Percentiles rank a stretch among this genome's conserved stretches.
Evolutionary conservation across 2,797 vertebrate species (phyloP).

Genomic region (Crocodylus rhombifer): DNA sequence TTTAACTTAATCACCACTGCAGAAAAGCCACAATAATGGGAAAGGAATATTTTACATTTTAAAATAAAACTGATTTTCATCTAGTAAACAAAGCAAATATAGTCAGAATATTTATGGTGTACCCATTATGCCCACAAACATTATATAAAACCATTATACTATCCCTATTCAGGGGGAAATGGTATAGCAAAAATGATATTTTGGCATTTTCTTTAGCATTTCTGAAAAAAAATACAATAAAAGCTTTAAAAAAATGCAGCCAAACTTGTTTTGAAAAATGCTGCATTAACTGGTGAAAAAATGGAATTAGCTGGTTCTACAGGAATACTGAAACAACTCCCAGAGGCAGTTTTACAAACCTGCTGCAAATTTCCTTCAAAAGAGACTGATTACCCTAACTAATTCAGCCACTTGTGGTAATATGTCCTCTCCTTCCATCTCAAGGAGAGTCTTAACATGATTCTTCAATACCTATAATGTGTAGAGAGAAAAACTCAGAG

Average conservation of each 20-base stretch:
- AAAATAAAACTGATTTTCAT: not conserved
- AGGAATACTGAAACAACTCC: conserved; percentile 43
- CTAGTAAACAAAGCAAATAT: not conserved
- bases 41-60: not conserved
- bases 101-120: not conserved
- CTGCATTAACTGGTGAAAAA: conserved; percentile 53
- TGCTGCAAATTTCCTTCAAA: conserved; percentile 11
- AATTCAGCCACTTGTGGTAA: not conserved
- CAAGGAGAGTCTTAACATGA: not conserved
- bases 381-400: not conserved
- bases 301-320: conserved; percentile 58
- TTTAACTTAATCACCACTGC: not conserved
- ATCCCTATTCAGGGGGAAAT: not conserved
- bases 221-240: conserved; percentile 42
- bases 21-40: not conserved
- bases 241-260: conserved; percentile 71
- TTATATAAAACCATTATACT: not conserved
- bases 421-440: not conserved
- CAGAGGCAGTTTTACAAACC: conserved; percentile 46
- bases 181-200: not conserved
- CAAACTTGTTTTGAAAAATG: conserved; percentile 70
- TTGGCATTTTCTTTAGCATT: conserved; percentile 16
- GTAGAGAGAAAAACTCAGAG: not conserved
- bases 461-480: not conserved
- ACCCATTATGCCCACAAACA: not conserved